Base-by-base conservation (phyloP, 2,113 vertebrate species). In the Cephalopholis sonnerati region DNA sequence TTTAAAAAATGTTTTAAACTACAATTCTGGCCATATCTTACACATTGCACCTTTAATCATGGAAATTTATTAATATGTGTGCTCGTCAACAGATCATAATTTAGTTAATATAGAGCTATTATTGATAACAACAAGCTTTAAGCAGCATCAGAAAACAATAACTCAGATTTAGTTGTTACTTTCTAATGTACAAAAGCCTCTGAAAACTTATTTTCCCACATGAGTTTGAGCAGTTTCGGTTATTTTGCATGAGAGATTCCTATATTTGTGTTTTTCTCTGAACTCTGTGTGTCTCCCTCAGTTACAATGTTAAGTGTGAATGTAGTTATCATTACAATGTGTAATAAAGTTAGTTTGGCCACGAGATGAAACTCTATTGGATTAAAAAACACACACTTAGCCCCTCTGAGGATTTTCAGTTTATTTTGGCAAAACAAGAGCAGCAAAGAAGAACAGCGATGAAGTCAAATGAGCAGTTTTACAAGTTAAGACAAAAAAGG, bases 401-500 rank as follows among this genome's bases (percentile, higher is more conserved):
- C 71, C 90, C 92, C 90, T 92, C 74, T 83, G 86, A 90, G 92
- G 78, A 81, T 92, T 89, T 90, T 87, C 88, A 81, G 54, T 89
- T 93, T 88, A 85, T 75, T 90, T 91, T 93, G 91, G 92, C 92
- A 93, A 72, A 82, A 87, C 53, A 70, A 76, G 10, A 75, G 53
- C 85, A 82, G 85, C 83, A 87, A 84, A 87, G 82, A 93, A 92
- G 83, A 91, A 89, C 86, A 91, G 80, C 64, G 72, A 77, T 57
- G 58, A 73, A 88, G 66, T 87, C 48, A 92, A 93, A 79, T 92
- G 91, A 93, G 91, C 89, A 91, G 72, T 90, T 92, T 89, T 74
- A 61, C 68, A 50, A 89, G 76, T 87, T 88, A 78, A 84, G 50
- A 79, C 50, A 75, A 75, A 91, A 90, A 88, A 83, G 62, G 72